A percentile compares a stretch with the other conserved stretches of the same genome.
phyloP scores from a whole-genome alignment of 2,888 invertebrate species.

The Vesta saturnalis region DNA sequence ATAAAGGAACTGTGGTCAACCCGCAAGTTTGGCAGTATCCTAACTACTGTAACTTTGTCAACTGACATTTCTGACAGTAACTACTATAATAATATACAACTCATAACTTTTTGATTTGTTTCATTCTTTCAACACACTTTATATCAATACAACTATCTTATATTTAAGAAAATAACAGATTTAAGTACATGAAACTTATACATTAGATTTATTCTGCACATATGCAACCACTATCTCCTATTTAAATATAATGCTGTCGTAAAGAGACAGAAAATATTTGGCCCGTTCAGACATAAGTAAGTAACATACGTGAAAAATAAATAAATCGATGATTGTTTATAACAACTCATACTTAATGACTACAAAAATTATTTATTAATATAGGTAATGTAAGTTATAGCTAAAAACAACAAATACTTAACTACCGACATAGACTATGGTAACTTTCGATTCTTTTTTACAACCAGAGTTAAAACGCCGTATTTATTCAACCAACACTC shows the following conservation, averaged over 20 bases:
- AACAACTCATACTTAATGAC: conserved; percentile 26
- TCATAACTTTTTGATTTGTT: conserved; percentile 34
- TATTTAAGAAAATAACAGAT: conserved; percentile 33
- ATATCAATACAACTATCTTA: conserved; percentile 20
- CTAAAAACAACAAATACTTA: conserved; percentile 15
- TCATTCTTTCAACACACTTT: conserved; percentile 33
- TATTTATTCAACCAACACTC: conserved; percentile 26
- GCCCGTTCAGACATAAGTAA: conserved; percentile 26
- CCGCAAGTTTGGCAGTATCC: background rate
- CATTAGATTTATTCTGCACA: conserved; percentile 25
- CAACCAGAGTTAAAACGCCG: conserved; percentile 15
- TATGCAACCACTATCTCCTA: conserved; percentile 31
- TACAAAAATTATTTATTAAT: conserved; percentile 11
- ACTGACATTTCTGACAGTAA: conserved; percentile 28
- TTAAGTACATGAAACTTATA: conserved; percentile 28
- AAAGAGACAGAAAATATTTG: conserved; percentile 33
- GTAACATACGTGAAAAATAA: conserved; percentile 29
- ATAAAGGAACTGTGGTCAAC: background rate
- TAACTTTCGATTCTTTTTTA: conserved; percentile 26
- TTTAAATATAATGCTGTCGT: conserved; percentile 28
- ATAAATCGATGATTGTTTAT: conserved; percentile 26
- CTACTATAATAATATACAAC: conserved; percentile 32
- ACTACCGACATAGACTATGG: conserved; percentile 25
- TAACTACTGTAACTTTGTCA: conserved; percentile 30
- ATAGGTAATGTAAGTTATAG: conserved; percentile 21